These are phyloP conservation scores for Drosophila melanocephala DNA, from an alignment of 2,888 invertebrate species.

Conservation along the genomic window DNA sequence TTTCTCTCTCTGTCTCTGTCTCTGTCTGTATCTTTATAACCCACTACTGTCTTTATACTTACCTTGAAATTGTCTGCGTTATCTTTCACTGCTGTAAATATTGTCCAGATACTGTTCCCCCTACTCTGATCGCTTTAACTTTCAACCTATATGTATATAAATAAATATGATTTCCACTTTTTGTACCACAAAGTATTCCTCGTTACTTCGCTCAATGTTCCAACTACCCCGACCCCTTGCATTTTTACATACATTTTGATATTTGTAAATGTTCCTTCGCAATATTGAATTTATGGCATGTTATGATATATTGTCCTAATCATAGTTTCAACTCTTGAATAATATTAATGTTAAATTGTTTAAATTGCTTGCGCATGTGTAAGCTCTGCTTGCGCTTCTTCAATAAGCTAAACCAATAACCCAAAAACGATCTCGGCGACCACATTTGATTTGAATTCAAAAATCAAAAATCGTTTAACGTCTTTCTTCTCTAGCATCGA, in stretches of 20 bases:
- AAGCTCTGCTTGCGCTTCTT: slow-evolving; percentile 10
- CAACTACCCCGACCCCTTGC: slow-evolving; percentile 20
- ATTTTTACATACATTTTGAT: slow-evolving; percentile 26
- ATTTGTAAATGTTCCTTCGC: slow-evolving; percentile 44
- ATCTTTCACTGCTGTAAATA: slow-evolving; percentile 65
- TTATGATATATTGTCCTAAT: slow-evolving; percentile 31
- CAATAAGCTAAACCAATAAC: not conserved
- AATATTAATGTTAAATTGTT: slow-evolving; percentile 2
- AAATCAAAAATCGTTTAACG: not conserved
- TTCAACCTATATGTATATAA: slow-evolving; percentile 49
- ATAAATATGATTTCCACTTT: slow-evolving; percentile 21
- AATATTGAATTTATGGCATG: slow-evolving; percentile 54
- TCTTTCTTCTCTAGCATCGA: not conserved
- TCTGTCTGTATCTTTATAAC: slow-evolving; percentile 6
- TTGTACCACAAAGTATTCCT: slow-evolving; percentile 31
- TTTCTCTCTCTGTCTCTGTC: slow-evolving; percentile 16
- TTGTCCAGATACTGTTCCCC: slow-evolving; percentile 55
- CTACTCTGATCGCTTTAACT: slow-evolving; percentile 50
- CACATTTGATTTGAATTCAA: not conserved
- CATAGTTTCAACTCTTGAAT: slow-evolving; percentile 20
- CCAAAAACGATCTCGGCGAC: too few species aligned
- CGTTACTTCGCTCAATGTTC: slow-evolving; percentile 32
- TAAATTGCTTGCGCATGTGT: slow-evolving; percentile 43
- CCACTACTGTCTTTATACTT: slow-evolving; percentile 50
- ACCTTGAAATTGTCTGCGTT: slow-evolving; percentile 53